These are phyloP conservation scores for Periphyllus acericola DNA, from an alignment of 2,888 invertebrate species.

Conservation along the genomic window DNA sequence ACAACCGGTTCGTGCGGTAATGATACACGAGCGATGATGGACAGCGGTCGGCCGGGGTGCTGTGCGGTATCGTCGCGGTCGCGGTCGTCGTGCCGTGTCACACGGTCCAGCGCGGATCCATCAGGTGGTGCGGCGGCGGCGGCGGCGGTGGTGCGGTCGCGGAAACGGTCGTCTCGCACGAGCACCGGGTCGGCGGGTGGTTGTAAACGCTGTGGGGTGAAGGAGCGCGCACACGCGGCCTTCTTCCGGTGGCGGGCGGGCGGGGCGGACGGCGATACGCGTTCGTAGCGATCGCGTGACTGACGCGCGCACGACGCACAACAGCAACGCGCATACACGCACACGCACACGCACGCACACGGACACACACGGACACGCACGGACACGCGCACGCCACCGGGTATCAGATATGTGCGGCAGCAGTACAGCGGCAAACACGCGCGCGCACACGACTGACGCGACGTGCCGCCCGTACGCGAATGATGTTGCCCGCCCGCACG, in stretches of 20 bases:
- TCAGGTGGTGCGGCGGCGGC: constrained; percentile 54
- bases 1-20: background rate
- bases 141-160: constrained; percentile 23
- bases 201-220: background rate
- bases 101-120: constrained; percentile 52
- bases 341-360: constrained; percentile 22
- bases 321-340: background rate
- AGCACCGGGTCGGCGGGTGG: background rate
- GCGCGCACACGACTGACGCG: constrained; percentile 61
- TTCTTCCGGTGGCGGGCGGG: background rate
- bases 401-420: background rate
- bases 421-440: constrained; percentile 56
- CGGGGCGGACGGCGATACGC: constrained; percentile 1
- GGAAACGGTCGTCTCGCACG: background rate
- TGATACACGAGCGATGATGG: background rate
- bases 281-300: background rate
- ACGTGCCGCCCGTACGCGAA: constrained; percentile 55
- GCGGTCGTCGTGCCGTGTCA: constrained; percentile 8
- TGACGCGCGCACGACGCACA: background rate
- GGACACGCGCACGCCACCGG: background rate
- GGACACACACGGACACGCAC: background rate
- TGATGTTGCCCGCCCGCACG: constrained; percentile 22
- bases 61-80: background rate
- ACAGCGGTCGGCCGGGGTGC: no score
- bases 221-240: background rate